phyloP scores from a whole-genome alignment of 2,888 invertebrate genomes.

The Scaptodrosophila latifasciaeformis region DNA sequence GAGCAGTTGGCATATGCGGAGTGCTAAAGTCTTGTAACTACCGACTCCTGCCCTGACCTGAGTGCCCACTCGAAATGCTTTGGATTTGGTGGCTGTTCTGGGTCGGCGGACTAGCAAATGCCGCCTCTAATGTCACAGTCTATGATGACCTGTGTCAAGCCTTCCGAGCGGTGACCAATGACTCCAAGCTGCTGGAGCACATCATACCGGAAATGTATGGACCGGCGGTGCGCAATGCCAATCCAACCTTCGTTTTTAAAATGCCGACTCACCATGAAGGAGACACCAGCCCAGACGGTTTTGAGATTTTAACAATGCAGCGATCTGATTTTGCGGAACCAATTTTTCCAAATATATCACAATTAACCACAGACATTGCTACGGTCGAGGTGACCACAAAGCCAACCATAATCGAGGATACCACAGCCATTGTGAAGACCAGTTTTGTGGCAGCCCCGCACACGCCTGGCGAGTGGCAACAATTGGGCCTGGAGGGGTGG shows the following conservation, averaged over 20 bases:
- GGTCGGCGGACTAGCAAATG: no score
- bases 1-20: constrained; percentile 36
- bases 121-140: constrained; percentile 33
- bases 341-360: constrained; percentile 69
- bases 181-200: constrained; percentile 47
- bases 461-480: neutral
- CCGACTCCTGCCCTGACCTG: constrained; percentile 1
- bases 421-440: constrained; percentile 31
- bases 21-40: no score
- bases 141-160: constrained; percentile 63
- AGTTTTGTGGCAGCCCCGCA: constrained; percentile 14
- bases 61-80: constrained; percentile 20
- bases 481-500: constrained; percentile 70
- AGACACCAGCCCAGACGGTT: constrained; percentile 15
- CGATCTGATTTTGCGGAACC: constrained; percentile 68
- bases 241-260: constrained; percentile 66
- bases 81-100: constrained; percentile 17
- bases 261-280: constrained; percentile 43
- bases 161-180: constrained; percentile 61
- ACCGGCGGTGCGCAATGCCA: constrained; percentile 42
- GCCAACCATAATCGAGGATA: neutral
- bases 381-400: neutral
- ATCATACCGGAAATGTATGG: constrained; percentile 70
- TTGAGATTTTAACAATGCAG: constrained; percentile 52
- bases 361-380: neutral